Base-by-base conservation (phyloP, 2,797 vertebrate species). In the Spinus olivaceus region DNA sequence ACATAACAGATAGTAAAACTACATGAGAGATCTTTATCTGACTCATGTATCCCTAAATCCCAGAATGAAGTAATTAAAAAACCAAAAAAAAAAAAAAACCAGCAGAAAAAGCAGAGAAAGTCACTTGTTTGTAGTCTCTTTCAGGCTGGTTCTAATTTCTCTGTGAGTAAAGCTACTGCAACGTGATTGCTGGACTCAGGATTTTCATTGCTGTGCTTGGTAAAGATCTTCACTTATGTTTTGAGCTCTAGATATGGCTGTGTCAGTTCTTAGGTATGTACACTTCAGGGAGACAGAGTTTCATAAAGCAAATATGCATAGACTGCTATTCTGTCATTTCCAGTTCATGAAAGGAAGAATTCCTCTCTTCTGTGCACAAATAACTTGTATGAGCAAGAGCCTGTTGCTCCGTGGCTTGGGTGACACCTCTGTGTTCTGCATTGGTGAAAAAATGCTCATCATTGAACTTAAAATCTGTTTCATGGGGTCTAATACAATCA, bases 401-500 rank as follows among this genome's bases (percentile, higher is more conserved):
- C 70, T 91, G 72, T 92, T 94, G 85, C 94, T 95, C 73, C 14
- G 14, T 21, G 51, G 78, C 90, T 96, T 6, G 69, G 88, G 94
- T 65, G 85, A 39, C 60, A 66, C n/a, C 64, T 65, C 44, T 57
- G 42, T 87, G 51, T 35, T 83, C 61, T 56, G 54, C 35, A 69
- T 35, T 92, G 89, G 94, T 85, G 70, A 80, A 91, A 86, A 97
- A 94, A 77, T 83, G 94, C 72, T 97, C 65, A 15, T 95, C 94
- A 90, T 71, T 93, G 95, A 97, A 95, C 85, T 91, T 97, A 92
- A 96, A 97, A 79, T 97, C 95, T 94, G 80, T 95, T 95, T 77
- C 30, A 22, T 57, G 61, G 81, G 49, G 51, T 97, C 87, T 91
- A 89, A 95, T 90, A 87, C 3, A 81, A 91, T 81, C 92, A 97